Base-by-base conservation (phyloP, 2,888 invertebrate genomes). In the Chesias legatella region DNA sequence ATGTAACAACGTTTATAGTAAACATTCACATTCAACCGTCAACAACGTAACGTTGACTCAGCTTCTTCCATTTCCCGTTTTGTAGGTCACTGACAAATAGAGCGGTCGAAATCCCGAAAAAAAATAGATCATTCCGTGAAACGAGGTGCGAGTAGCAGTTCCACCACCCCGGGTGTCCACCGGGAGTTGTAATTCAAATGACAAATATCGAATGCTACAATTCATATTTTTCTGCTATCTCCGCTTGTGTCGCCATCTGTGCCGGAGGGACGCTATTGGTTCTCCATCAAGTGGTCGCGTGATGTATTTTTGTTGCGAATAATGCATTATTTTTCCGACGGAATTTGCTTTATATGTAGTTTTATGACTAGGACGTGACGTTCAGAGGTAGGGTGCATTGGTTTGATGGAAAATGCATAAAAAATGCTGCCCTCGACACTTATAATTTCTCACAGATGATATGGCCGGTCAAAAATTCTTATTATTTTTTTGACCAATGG, bases 151-250 rank as follows among this genome's bases (percentile, higher is more conserved):
- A 82, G 72, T 71, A 60, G 66, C 73, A 72, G 73, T 72, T 70
- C 67, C 67, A 62, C 67, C 74, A 71, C 70, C 72, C 69, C 70
- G 72, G 71, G 61, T 60, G 67, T 72, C 88, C 82, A 73, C 61
- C 73, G 88, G 85, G 88, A 78, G 80, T 81, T 78, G 78, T 88
- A 88, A 85, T 79, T 89, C 86, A 85, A 83, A 82, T 89, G 89
- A 88, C 89, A 89, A 89, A 89, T 88, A 89, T 89, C 88, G 86
- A 82, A 83, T 64, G 81, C 79, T 71, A 81, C 85, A 86, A 79
- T 80, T 86, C 85, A 88, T 85, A 85, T 88, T 85, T 88, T 86
- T 86, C 67, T 83, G 85, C 86, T 86, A 86, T 88, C 88, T 83
- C 73, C 80, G 74, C 72, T 72, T 65, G 78, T 75, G 82, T 70